phyloP scores from a whole-genome alignment of 2,888 invertebrate genomes.

The Thymelicus acteon region DNA sequence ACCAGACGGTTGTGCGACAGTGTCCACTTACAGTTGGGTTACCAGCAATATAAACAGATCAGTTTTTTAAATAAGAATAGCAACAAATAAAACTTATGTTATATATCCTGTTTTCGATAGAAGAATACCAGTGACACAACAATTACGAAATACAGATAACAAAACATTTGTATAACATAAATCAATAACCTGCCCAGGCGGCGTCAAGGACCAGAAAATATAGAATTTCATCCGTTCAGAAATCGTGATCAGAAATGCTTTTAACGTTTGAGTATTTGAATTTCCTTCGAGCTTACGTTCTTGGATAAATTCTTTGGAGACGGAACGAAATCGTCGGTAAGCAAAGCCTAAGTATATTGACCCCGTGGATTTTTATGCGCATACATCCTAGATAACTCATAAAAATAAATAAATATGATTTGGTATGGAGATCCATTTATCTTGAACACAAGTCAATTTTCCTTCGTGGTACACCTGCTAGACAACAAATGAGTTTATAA shows the following conservation, averaged over 20 bases:
- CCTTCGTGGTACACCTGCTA: no score
- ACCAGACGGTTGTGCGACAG: no score
- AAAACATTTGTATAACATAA: slow-evolving; percentile 21
- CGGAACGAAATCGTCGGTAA: slow-evolving; percentile 58
- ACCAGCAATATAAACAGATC: no score
- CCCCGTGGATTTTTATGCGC: slow-evolving; percentile 50
- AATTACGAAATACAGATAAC: slow-evolving; percentile 9
- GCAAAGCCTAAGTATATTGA: slow-evolving; percentile 58
- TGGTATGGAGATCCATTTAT: no score
- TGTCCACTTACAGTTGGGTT: no score
- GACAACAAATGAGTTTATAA: no score
- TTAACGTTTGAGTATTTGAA: slow-evolving; percentile 72
- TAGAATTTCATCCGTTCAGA: slow-evolving; percentile 64
- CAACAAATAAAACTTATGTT: no score
- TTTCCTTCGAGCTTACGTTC: slow-evolving; percentile 63
- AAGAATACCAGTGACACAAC: not conserved
- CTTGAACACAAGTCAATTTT: no score
- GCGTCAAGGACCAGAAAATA: slow-evolving; percentile 50
- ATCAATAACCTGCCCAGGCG: slow-evolving; percentile 33
- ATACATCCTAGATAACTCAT: slow-evolving; percentile 4
- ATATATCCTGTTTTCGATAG: not conserved
- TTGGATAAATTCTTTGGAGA: slow-evolving; percentile 67
- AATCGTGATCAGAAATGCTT: slow-evolving; percentile 69
- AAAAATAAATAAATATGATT: no score
- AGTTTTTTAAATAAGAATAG: no score